A percentile compares a stretch with the other conserved stretches of the same genome.
Conservation (phyloP, 2,888 invertebrate genomes). For the Aricia artaxerxes region DNA sequence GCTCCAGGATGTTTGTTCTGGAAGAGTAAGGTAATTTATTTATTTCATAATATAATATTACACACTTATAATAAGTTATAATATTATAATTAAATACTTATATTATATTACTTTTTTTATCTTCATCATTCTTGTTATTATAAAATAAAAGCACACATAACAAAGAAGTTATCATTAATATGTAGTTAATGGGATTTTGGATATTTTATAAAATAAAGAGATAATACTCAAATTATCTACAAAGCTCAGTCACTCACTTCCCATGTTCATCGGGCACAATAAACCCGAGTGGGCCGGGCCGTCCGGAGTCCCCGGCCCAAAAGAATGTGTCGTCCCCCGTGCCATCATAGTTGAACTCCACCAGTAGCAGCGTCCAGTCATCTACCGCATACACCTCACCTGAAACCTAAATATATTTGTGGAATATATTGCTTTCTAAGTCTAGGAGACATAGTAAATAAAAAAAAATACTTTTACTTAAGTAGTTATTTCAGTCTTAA, state of each 20-base stretch:
- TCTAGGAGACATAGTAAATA: background rate
- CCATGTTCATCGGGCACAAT: conserved; percentile 93
- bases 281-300: conserved; percentile 94
- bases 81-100: too few relatives aligned
- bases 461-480: background rate
- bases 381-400: conserved; percentile 95
- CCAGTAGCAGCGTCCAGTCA: conserved; percentile 89
- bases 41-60: background rate
- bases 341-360: conserved; percentile 93
- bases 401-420: conserved; percentile 80
- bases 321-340: conserved; percentile 95
- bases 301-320: conserved; percentile 93
- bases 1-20: conserved; percentile 91
- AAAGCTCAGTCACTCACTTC: conserved; percentile 78
- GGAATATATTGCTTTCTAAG: background rate
- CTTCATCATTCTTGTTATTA: too few relatives aligned
- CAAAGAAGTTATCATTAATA: too few relatives aligned
- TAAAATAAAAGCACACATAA: too few relatives aligned
- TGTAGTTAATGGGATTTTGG: too few relatives aligned
- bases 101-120: too few relatives aligned
- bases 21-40: conserved; percentile 22
- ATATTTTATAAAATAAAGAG: background rate
- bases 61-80: too few relatives aligned
- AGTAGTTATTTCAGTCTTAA: too few relatives aligned
- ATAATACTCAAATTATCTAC: background rate